Evolutionary conservation across 2,797 vertebrate genomes (phyloP), one percentile per base, ranked within the genome.

Genomic region (Avahi laniger): DNA sequence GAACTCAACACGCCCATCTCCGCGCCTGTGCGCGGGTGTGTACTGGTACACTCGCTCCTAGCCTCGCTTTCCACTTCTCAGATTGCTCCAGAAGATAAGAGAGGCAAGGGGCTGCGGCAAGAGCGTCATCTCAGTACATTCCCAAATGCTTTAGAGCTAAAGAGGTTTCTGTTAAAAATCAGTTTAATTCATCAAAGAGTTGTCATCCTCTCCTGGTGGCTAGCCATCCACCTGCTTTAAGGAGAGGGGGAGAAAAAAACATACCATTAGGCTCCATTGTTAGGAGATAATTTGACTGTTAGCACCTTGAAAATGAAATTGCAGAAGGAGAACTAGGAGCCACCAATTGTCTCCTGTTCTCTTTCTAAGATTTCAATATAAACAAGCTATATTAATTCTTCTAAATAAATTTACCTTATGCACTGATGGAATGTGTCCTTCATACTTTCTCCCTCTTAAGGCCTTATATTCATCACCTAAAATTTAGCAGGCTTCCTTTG

Each of bases 401-500:
- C 93, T 95, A 97, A 96, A 84, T 89, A 97, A 97, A 96, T 97
- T 97, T 96, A 75, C 97, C 96, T 97, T 86, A 20, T 43, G 92
- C 86, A 90, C 93, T 97, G 97, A 93, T 95, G 96, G 97, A 98
- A 98, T 98, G 91, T 94, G 89, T 96, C 82, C 89, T 85, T 94
- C 96, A 87, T 95, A 24, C 82, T 96, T 82, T 92, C 15, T 48
- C 72, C n/a, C 48, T 95, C 91, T 18, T 95, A 94, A 97, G 98
- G 96, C 97, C 98, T 98, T 91, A 89, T 95, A 97, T 93, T 97
- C 97, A 96, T 95, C 95, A 97, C 96, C 98, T 98, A 98, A 98
- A 98, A 97, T 98, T 98, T 98, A 98, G 96, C 97, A 98, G 95
- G 54, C 65, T 98, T 96, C 96, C 97, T 98, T 98, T 98, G 98